Percentiles rank a stretch among this genome's conserved stretches.
phyloP scores from a whole-genome alignment of 2,888 invertebrate genomes.

The Alsophila aescularia region DNA sequence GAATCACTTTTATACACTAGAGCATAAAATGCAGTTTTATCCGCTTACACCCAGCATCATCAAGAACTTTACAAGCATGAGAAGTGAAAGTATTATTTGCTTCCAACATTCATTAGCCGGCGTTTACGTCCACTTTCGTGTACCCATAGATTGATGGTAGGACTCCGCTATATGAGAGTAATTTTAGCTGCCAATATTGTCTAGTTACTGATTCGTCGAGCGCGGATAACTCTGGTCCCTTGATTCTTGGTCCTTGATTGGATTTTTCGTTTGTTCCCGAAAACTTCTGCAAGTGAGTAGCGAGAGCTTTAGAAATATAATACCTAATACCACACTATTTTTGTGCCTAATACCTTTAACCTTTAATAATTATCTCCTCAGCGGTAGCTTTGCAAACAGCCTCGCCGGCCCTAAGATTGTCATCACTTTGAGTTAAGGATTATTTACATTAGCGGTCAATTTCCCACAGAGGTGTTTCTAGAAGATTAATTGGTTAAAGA shows the following conservation, averaged over 20 bases:
- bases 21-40: too few species aligned
- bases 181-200: slow-evolving; percentile 49
- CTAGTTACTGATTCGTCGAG: slow-evolving; percentile 45
- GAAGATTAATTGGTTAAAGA: neutral
- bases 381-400: slow-evolving; percentile 62
- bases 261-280: slow-evolving; percentile 46
- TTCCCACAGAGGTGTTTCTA: neutral
- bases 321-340: too few species aligned
- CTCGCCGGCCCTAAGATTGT: slow-evolving; percentile 53
- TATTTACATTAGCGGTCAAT: slow-evolving; percentile 1
- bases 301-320: slow-evolving; percentile 62
- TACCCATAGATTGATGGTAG: slow-evolving; percentile 13
- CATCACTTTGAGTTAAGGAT: slow-evolving; percentile 44
- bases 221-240: slow-evolving; percentile 40
- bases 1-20: too few species aligned
- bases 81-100: neutral
- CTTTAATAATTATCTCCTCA: slow-evolving; percentile 56
- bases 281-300: slow-evolving; percentile 47
- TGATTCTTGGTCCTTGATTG: too few species aligned
- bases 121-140: neutral
- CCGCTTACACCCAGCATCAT: too few species aligned
- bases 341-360: slow-evolving; percentile 72
- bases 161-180: slow-evolving; percentile 16
- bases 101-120: neutral
- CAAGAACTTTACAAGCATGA: neutral